Base-by-base conservation (phyloP, 2,797 vertebrate genomes). In the Poecilia picta region DNA sequence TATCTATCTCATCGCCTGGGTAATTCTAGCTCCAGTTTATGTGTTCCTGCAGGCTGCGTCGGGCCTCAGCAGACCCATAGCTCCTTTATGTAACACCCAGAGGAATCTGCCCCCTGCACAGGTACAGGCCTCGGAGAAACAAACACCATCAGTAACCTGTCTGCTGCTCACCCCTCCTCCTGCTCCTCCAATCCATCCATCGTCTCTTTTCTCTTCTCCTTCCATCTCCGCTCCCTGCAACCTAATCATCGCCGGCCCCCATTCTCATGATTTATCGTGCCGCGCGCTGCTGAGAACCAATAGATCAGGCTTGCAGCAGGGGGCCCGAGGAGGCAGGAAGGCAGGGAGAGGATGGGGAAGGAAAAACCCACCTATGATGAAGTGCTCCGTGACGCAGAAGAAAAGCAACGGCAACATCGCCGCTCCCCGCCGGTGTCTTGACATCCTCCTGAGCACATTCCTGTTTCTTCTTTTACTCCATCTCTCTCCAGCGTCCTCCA, bases 201-300 rank as follows among this genome's bases (percentile, higher is more conserved):
- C 86, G 79, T 85, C 81, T 85, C 86, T 87, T 79, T 78, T 76
- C 76, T 83, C 82, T 81, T 84, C 84, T 85, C 80, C 71, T 78
- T 87, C 79, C 73, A 84, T 85, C 78, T 83, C 82, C 81, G 83
- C 84, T 81, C 81, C 86, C 85, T 75, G 89, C 96, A 95, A 96
- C 97, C 96, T 96, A 93, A 94, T 97, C 97, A 97, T 97, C 95
- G 96, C 95, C 91, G 90, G 90, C 94, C 96, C 91, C 96, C 97
- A 97, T 99, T 98, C 97, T 94, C 89, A 90, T 99, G 98, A 99
- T 99, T 98, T 98, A 99, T 99, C 95, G 95, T 95, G 94, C 94
- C 89, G 90, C 90, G 94, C 89, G 95, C 96, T 91, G 94, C 93
- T 86, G 96, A 93, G 95, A 97, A 95, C 95, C 95, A 95, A 98